A percentile compares a stretch with the other conserved stretches of the same genome.
phyloP scores from a whole-genome alignment of 2,113 vertebrate genomes.

The Benitochromis conjunctus region DNA sequence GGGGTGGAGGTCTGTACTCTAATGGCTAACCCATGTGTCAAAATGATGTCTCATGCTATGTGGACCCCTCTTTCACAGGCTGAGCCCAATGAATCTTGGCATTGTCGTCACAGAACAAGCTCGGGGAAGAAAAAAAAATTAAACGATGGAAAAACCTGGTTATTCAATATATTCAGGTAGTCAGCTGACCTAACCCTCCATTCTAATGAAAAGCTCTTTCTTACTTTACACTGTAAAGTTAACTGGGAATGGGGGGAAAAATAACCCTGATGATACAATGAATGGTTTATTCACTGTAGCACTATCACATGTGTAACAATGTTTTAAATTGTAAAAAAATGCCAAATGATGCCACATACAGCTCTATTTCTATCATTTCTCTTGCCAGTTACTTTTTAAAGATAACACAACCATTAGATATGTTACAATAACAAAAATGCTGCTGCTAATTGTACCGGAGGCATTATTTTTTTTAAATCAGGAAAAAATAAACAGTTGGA shows the following conservation, averaged over 20 bases:
- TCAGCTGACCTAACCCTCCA: not conserved
- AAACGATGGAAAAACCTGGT: not conserved
- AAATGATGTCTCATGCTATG: not conserved
- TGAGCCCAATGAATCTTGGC: not conserved
- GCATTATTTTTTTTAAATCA: not conserved
- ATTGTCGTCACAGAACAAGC: not conserved
- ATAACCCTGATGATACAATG: not conserved
- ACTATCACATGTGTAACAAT: rapidly evolving
- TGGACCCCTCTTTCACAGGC: not conserved
- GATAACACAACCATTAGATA: not conserved
- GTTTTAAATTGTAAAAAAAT: not conserved
- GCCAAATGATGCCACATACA: not conserved
- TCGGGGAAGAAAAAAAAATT: not conserved
- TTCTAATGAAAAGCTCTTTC: not conserved
- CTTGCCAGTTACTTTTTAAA: not conserved
- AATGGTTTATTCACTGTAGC: not conserved
- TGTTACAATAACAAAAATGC: not conserved
- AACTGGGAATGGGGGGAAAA: not conserved
- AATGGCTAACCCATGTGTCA: not conserved
- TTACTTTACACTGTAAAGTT: too few species aligned
- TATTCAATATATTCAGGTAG: not conserved
- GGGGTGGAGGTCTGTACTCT: not conserved
- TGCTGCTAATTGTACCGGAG: not conserved
- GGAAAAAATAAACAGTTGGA: not conserved
- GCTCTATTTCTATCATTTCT: not conserved